phyloP scores from a whole-genome alignment of 1,140 invertebrate genomes.

The Helicoverpa armigera region DNA sequence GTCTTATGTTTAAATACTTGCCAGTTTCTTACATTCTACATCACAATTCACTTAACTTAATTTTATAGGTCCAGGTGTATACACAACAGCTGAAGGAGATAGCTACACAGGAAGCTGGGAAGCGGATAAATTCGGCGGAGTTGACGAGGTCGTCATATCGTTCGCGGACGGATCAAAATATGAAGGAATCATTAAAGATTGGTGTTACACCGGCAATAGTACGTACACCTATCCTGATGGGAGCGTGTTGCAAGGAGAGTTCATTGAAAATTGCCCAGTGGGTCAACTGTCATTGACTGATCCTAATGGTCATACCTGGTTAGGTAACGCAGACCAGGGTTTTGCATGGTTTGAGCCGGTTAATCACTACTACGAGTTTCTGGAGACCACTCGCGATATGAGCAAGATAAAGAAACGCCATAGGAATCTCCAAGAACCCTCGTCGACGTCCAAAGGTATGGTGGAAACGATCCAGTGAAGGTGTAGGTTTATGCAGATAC shows the following conservation, averaged over 20 bases:
- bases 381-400: constrained; percentile 51
- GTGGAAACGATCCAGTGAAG: neutral
- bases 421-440: constrained; percentile 16
- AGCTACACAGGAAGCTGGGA: constrained; percentile 76
- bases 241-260: constrained; percentile 65
- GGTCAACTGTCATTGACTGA: constrained; percentile 65
- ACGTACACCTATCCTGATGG: constrained; percentile 74
- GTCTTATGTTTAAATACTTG: constrained; percentile 22
- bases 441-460: neutral
- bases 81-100: constrained; percentile 81
- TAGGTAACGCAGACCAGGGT: constrained; percentile 71
- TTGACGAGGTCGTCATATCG: constrained; percentile 64
- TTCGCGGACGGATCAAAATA: constrained; percentile 73
- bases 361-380: constrained; percentile 65
- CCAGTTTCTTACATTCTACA: neutral
- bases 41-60: neutral
- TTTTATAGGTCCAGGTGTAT: constrained; percentile 72
- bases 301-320: constrained; percentile 76
- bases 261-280: constrained; percentile 69
- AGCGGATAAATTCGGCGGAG: constrained; percentile 64
- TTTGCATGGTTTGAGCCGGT: constrained; percentile 68
- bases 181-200: constrained; percentile 73
- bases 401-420: constrained; percentile 36
- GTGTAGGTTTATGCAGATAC: neutral
- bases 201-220: constrained; percentile 68